A percentile compares a stretch with the other conserved stretches of the same genome.
These are phyloP conservation scores for Amblyopsis hoosieri DNA, from an alignment of 2,797 vertebrate genomes.

Conservation along the genomic window DNA sequence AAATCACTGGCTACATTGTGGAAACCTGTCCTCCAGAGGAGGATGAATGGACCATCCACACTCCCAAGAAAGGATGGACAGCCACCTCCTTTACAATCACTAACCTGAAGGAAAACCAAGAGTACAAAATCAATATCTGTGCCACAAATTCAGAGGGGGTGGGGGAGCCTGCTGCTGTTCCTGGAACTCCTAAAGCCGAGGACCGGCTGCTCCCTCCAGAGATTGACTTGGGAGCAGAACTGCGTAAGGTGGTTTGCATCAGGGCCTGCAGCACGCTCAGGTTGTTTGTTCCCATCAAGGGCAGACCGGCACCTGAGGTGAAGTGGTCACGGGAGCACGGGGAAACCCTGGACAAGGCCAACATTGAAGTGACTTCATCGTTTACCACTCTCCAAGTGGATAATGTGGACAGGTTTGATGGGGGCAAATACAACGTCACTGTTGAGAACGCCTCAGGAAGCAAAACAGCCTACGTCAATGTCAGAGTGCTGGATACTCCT, in stretches of 20 bases:
- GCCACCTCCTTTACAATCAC: constrained; percentile 95
- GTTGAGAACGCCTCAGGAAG: constrained; percentile 93
- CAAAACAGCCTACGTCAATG: constrained; percentile 94
- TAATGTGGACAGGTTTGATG: constrained; percentile 95
- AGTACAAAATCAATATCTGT: constrained; percentile 96
- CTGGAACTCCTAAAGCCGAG: constrained; percentile 92
- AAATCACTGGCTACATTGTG: constrained; percentile 97
- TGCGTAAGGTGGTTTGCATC: constrained; percentile 93
- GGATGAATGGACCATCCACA: constrained; percentile 96
- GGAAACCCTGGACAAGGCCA: constrained; percentile 89
- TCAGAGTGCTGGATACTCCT: constrained; percentile 95
- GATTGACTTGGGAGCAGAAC: constrained; percentile 94
- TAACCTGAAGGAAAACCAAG: constrained; percentile 92
- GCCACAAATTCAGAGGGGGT: constrained; percentile 95
- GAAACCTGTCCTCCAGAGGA: constrained; percentile 94
- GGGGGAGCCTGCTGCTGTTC: constrained; percentile 91
- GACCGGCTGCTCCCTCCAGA: constrained; percentile 93
- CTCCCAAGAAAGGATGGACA: constrained; percentile 87
- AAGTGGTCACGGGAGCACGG: constrained; percentile 96
- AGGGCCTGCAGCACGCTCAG: constrained; percentile 94
- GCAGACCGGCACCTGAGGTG: constrained; percentile 93
- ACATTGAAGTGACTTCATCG: constrained; percentile 92
- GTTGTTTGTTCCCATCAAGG: constrained; percentile 96
- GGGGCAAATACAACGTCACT: constrained; percentile 93
- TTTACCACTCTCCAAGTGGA: constrained; percentile 92